These are phyloP conservation scores for Drosophila ogumai DNA, from an alignment of 1,140 invertebrate species.

Conservation along the genomic window DNA sequence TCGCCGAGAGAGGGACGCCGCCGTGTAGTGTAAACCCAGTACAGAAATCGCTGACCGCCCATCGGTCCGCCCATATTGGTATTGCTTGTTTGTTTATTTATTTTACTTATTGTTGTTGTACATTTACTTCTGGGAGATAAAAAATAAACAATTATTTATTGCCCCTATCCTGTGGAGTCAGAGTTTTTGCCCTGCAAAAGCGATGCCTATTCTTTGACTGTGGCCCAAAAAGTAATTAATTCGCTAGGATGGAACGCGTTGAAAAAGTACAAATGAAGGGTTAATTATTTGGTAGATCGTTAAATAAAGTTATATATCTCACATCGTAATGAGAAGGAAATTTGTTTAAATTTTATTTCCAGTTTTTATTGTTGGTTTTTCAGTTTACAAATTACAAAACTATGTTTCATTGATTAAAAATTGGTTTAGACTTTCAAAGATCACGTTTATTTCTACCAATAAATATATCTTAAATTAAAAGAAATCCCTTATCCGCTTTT, in stretches of 20 bases:
- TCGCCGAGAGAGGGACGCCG: background rate
- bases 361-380: too few species aligned
- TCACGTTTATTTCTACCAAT: background rate
- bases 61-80: constrained; percentile 68
- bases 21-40: constrained; percentile 56
- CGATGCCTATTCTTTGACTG: constrained; percentile 9
- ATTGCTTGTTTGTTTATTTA: constrained; percentile 53
- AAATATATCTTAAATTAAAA: background rate
- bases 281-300: constrained; percentile 38
- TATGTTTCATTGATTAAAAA: background rate
- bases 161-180: constrained; percentile 26
- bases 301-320: constrained; percentile 48
- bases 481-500: background rate
- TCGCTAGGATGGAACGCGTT: constrained; percentile 36
- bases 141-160: constrained; percentile 58
- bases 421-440: background rate
- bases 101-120: constrained; percentile 20
- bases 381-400: too few species aligned
- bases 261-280: constrained; percentile 35
- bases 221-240: constrained; percentile 38
- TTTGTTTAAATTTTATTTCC: background rate
- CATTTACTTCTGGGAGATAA: constrained; percentile 45
- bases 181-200: background rate
- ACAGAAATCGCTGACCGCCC: constrained; percentile 75
- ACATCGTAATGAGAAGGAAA: constrained; percentile 3